Evolutionary conservation across 2,113 vertebrate species (phyloP).

Genomic region (Eleginops maclovinus): DNA sequence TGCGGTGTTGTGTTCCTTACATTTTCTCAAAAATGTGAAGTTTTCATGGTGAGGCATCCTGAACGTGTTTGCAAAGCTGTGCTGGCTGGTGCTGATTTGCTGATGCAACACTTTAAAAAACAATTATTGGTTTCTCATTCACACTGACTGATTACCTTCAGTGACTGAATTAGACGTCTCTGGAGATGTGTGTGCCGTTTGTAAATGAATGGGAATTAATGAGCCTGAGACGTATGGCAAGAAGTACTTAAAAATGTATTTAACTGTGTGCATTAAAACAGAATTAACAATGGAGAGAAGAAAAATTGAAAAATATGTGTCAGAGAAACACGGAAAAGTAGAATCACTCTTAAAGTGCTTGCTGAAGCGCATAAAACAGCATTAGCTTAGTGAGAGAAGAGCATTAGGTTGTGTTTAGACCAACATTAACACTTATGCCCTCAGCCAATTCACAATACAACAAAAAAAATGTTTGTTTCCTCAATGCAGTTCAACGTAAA

Average conservation of each 20-base stretch:
- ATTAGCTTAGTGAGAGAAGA: neutral
- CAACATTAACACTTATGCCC: neutral
- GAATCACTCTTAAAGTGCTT: neutral
- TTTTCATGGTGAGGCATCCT: conserved; percentile 12
- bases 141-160: conserved; percentile 57
- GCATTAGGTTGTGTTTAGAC: neutral
- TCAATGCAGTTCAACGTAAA: neutral
- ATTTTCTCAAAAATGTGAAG: neutral
- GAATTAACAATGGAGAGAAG: conserved; percentile 42
- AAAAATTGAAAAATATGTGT: conserved; percentile 17
- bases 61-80: conserved; percentile 20
- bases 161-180: conserved; percentile 59
- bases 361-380: conserved; percentile 11
- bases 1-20: neutral
- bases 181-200: conserved; percentile 53
- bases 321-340: neutral
- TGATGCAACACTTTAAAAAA: conserved; percentile 52
- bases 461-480: no score
- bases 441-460: no score
- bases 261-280: conserved; percentile 21
- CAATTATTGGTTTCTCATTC: conserved; percentile 62
- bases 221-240: conserved; percentile 48
- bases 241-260: conserved; percentile 48
- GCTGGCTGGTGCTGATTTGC: conserved; percentile 12
- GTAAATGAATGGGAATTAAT: conserved; percentile 64